Evolutionary conservation across 2,888 invertebrate species (phyloP).

Genomic region (Lottia gigantea): DNA sequence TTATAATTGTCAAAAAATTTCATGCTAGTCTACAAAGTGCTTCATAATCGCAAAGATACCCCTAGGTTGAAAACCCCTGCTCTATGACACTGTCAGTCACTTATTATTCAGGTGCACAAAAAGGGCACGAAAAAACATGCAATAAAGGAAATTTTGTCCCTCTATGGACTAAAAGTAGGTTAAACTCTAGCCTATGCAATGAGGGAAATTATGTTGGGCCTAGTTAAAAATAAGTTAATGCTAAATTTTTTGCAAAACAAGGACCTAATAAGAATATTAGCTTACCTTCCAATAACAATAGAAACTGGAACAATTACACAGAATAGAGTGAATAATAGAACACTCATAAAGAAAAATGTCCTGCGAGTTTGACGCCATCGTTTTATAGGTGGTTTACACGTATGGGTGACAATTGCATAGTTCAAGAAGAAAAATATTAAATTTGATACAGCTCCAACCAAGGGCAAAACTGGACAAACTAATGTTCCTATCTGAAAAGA

Average conservation of each 20-base stretch:
- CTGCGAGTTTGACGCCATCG: constrained; percentile 54
- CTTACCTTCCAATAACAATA: constrained; percentile 49
- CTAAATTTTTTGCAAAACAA: background rate
- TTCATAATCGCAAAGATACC: no score
- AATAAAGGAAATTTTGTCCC: no score
- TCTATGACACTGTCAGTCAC: no score
- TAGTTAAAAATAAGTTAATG: no score
- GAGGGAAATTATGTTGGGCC: background rate
- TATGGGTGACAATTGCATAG: constrained; percentile 39
- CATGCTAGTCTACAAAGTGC: no score
- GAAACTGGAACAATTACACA: constrained; percentile 42
- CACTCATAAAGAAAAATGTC: constrained; percentile 46
- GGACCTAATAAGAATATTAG: background rate
- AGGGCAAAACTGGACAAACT: constrained; percentile 50
- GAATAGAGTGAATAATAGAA: constrained; percentile 42
- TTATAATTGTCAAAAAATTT: no score
- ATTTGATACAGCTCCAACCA: constrained; percentile 45
- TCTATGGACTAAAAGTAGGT: no score
- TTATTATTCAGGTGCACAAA: no score
- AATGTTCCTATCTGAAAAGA: constrained; percentile 48
- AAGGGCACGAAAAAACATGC: no score
- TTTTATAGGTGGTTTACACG: constrained; percentile 51
- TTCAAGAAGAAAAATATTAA: constrained; percentile 44
- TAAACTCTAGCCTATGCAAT: no score
- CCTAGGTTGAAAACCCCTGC: no score